A percentile compares a stretch with the other conserved stretches of the same genome.
phyloP scores from a whole-genome alignment of 2,797 vertebrate genomes.

The Tenualosa thibaudeaui region DNA sequence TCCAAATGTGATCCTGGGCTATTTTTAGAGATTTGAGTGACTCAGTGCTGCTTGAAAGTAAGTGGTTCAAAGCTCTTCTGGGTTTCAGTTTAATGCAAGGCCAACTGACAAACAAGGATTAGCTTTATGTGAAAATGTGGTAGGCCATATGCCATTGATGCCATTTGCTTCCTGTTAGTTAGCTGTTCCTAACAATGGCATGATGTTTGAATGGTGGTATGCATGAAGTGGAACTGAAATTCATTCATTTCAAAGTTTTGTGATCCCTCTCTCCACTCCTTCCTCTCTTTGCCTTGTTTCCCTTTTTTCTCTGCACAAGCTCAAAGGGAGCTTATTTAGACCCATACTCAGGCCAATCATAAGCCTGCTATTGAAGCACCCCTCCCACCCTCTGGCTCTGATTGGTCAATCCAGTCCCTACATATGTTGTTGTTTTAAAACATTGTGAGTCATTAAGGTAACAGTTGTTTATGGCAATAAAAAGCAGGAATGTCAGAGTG shows the following conservation, averaged over 20 bases:
- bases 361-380: conserved; percentile 36
- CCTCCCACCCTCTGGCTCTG: conserved; percentile 46
- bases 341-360: conserved; percentile 61
- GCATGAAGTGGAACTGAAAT: not conserved
- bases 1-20: not conserved
- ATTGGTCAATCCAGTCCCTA: conserved; percentile 61
- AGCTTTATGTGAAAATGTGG: not conserved
- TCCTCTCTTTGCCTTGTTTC: not conserved
- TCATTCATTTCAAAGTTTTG: not conserved
- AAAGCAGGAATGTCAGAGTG: conserved; percentile 60
- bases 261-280: not conserved
- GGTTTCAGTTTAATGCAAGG: not conserved
- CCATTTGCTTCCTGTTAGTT: not conserved
- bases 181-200: not conserved
- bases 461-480: conserved; percentile 75
- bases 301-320: not conserved
- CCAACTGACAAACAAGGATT: not conserved
- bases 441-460: conserved; percentile 73
- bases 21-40: not conserved
- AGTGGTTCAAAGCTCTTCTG: not conserved
- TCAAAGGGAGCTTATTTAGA: conserved; percentile 48
- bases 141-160: not conserved
- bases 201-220: not conserved
- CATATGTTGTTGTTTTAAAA: conserved; percentile 80
- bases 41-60: not conserved